Evolutionary conservation across 2,113 vertebrate species (phyloP), one percentile per base, ranked within the genome.

Genomic region (Aptenodytes patagonicus): DNA sequence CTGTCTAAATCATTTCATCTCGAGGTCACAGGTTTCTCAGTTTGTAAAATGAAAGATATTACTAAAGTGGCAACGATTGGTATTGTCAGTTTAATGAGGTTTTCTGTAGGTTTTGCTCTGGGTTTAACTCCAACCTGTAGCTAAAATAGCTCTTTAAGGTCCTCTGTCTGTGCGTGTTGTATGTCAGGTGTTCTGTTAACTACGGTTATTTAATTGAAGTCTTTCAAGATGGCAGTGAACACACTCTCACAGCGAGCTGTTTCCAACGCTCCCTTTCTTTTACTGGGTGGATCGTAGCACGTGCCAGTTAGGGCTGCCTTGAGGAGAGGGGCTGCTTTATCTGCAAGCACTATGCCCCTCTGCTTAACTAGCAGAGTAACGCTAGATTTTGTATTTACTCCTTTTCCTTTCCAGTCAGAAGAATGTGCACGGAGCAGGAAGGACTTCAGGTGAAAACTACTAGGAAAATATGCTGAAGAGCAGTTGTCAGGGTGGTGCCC

Each of bases 241-340:
- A 10, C 2, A 2, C 3, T 54, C 13, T 47, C 38, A 40, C 4
- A 26, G 38, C 2, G 7, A 75, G 32, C 52, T 87, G 29, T 49
- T 88, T 60, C 75, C 0, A 0, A 42, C 38, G 26, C 47, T 84
- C 21, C 1, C 0, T 81, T 60, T 82, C 40, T 71, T 61, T 38
- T 31, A 32, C 21, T 5, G 31, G 52, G 19, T 60, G 47, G 51
- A 19, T 84, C 0, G 1, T 5, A 6, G 24, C 1, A 0, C 10
- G 10, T 38, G 49, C 38, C 2, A 2, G 26, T n/a, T 62, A 26
- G 1, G 6, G 32, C 83, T 64, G 60, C 17, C 47, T 28, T 11
- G 36, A 16, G 42, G 58, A 83, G 46, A 80, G 15, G n/a, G 44
- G 8, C 13, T 1, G 2, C 49, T 81, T 64, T 24, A 17, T 10